Conservation (phyloP, 2,113 vertebrate species). For the Narcine bancroftii region DNA sequence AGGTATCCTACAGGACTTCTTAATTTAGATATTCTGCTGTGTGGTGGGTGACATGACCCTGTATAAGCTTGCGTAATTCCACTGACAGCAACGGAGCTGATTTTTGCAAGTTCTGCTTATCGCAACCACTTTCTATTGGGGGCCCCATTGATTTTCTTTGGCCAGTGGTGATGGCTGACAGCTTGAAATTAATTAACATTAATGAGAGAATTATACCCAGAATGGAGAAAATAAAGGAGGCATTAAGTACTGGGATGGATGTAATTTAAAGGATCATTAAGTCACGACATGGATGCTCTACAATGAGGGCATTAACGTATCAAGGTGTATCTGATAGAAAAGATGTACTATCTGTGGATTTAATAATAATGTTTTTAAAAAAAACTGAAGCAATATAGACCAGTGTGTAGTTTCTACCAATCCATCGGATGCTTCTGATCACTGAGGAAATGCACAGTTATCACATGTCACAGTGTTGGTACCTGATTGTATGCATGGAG, state of each 20-base stretch:
- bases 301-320: not conserved
- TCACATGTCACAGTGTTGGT: not conserved
- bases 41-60: not conserved
- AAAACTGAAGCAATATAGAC: not conserved
- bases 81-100: not conserved
- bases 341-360: not conserved
- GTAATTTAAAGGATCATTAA: not conserved
- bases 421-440: not conserved
- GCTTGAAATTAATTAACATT: not conserved
- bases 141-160: not conserved
- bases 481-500: not conserved
- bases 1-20: not conserved
- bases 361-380: not conserved
- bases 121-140: not conserved
- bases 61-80: too few species aligned
- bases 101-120: not conserved
- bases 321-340: not conserved
- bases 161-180: not conserved
- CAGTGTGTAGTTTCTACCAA: not conserved
- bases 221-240: not conserved
- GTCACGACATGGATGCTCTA: not conserved
- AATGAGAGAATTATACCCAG: not conserved
- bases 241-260: not conserved
- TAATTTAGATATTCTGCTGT: not conserved
- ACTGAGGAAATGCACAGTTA: not conserved